Base-by-base conservation (phyloP, 2,888 invertebrate species). In the Merodon equestris region DNA sequence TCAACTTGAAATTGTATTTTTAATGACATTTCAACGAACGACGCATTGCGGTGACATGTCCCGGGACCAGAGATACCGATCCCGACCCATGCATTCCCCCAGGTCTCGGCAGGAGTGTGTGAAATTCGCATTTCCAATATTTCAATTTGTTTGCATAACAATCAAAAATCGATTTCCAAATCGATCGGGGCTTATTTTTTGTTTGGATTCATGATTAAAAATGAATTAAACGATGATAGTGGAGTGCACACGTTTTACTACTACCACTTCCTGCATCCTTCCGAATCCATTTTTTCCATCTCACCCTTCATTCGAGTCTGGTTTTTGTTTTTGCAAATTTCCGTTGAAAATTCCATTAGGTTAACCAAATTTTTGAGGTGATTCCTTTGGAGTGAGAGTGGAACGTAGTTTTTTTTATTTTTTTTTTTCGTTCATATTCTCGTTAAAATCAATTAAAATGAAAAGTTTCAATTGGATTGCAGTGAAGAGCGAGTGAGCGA, bases 371-470 rank as follows among this genome's bases (percentile, higher is more conserved):
- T 73, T 63, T 18, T 48, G 47, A 44, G 54, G 45, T 53, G 67
- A 57, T 56, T n/a, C 63, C 38, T 63, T 56, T 47, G 44, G 34
- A n/a, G 42, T 44, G 51, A 19, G 34, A 15, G 47, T 7, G 38
- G 12, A 14, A 1, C 27, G 45, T 3, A 1, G 12, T 12, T 36
- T 13, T n/a, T 61, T 50, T 12, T 9, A 9, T 9, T 45, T 13
- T 17, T 27, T 60, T 47, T 45, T 45, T 42, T 34, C 42, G 42
- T 18, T 63, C 50, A 54, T 34, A 48, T 54, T 56, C 48, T 50
- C 48, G 77, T 63, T 61, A 61, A 72, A 72, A 72, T 73, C 77
- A 79, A 79, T 79, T 79, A 68, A 79, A 79, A 53, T 40, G 48
- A 63, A 77, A 72, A 63, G 40, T 64, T 64, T 61, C 72, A 57